Base-by-base conservation (phyloP, 2,888 invertebrate species). In the Apoda limacodes region DNA sequence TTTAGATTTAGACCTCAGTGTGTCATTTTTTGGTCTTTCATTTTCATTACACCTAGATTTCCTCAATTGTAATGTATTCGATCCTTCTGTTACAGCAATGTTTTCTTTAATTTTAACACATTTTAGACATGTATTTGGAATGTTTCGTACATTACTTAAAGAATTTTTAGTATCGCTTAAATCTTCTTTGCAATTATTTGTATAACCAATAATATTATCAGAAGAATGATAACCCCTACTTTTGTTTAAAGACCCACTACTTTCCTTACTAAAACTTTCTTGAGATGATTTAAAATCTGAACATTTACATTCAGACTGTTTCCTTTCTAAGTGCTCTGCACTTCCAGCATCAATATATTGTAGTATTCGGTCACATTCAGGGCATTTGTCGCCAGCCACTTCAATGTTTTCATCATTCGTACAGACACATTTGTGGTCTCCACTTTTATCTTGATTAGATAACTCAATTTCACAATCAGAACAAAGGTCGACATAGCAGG, bases 61-160 rank as follows among this genome's bases (percentile, higher is more conserved):
- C 43, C 75, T 65, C 1, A 52, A 47, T 26, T 59, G 63, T 35
- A 67, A 41, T 2, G 62, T 63, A 30, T 46, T 55, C 7, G 49
- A 38, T 6, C 67, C 57, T 37, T 74, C 67, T 2, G 65, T 69
- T 1, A 72, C 68, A 10, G 56, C 67, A 9, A 82, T 81, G 42
- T 82, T 82, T 52, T 82, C 81, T 57, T 78, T 80, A 2, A 82
- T 82, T 52, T 81, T 76, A 2, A 64, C 64, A 43, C 80, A 82
- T 57, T 80, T 82, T 0, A 81, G 50, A 50, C 81, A 82, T 4
- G 80, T 76, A 51, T 71, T 82, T 3, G 59, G 64, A 7, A 76
- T 64, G 52, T 53, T 61, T 46, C 68, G 63, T 0, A 74, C 60
- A 30, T 58, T 72, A 1, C 48, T 50, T 27, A 69, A 41, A 9